A percentile compares a stretch with the other conserved stretches of the same genome.
These are phyloP conservation scores for Sympetrum striolatum DNA, from an alignment of 2,888 invertebrate species.

Conservation along the genomic window DNA sequence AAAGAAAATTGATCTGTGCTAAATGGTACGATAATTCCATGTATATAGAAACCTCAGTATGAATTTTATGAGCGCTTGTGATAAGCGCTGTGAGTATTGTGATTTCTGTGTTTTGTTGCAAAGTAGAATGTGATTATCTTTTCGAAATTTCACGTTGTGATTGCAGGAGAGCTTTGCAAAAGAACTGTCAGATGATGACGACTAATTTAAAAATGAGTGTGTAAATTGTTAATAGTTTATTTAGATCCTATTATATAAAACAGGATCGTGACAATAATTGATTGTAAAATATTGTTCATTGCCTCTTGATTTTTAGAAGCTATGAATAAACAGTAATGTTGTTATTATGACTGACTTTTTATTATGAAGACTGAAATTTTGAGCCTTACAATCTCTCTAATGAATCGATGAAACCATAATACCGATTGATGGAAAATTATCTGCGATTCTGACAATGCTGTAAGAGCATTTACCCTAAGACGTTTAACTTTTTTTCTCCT, in stretches of 20 bases:
- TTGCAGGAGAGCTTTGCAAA: background rate
- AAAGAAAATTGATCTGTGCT: background rate
- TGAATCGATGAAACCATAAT: too few species aligned
- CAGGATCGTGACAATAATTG: conserved; percentile 34
- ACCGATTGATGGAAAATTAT: too few species aligned
- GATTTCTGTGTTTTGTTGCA: background rate
- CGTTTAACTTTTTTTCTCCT: too few species aligned
- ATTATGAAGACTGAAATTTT: background rate
- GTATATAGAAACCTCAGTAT: background rate
- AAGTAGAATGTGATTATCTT: background rate
- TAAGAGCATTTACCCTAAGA: too few species aligned
- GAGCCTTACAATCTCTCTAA: too few species aligned
- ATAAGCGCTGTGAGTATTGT: background rate
- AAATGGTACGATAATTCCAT: background rate
- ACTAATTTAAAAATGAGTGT: conserved; percentile 24
- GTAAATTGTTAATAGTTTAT: conserved; percentile 8
- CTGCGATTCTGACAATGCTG: too few species aligned
- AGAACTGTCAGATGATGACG: background rate
- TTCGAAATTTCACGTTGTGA: background rate
- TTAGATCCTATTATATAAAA: conserved; percentile 31
- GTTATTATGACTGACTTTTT: conserved; percentile 22
- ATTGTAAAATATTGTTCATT: conserved; percentile 41
- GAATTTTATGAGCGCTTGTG: background rate
- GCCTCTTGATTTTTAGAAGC: conserved; percentile 42
- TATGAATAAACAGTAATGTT: conserved; percentile 35